Evolutionary conservation across 2,113 vertebrate genomes (phyloP), one percentile per base, ranked within the genome.

Genomic region (Peromyscus californicus): DNA sequence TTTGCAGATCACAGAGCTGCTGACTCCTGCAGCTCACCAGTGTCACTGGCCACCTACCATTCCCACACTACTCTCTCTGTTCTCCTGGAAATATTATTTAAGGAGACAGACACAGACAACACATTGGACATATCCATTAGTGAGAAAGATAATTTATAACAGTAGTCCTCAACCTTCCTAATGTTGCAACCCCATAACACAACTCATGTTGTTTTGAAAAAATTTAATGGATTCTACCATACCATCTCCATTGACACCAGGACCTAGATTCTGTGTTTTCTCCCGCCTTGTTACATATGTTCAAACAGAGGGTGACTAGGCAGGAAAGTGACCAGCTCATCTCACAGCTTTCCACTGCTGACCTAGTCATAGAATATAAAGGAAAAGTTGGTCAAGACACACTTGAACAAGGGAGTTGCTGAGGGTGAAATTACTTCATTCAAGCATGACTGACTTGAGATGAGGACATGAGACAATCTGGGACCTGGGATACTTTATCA

Each of bases 1-100:
- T 74, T 24, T 45, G 0, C 59, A 95, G 97, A 98, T 51, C 26
- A 3, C 6, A 0, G 5, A 0, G 2, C 72, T 78, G 65, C 31
- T n/a, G 42, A 91, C 94, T 80, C 87, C 36, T 63, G 22, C 36
- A 61, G 91, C 90, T 95, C 93, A 76, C 36, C 96, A 95, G 93
- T 91, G 36, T 93, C 94, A 95, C 0, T 5, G 63, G n/a, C n/a
- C 61, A 33, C 45, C 45, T 65, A 2, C 24, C 9, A 3, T 33
- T 15, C 7, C 5, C n/a, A 19, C 1, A 0, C 5, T 31, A 29
- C 11, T 4, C 22, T 4, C 6, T 79, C 45, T 42, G n/a, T 39
- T 22, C 7, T 45, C 21, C 2, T n/a, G 48, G 74, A n/a, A 33
- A 36, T 26, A n/a, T 17, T 48, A 85, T 42, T 63, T 16, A 59